phyloP scores from a whole-genome alignment of 2,113 vertebrate genomes.

The human (Homo sapiens) region GRCh38 chr3:152284001-152284500 shows the following conservation, averaged over 20 bases:
- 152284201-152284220: not conserved
- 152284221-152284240: not conserved
- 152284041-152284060: not conserved
- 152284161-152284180: not conserved
- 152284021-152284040: not conserved
- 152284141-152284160: not conserved
- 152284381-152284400: not conserved
- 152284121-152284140: not conserved
- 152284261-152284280: not conserved
- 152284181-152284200: slow-evolving; percentile 5
- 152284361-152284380: slow-evolving; percentile 19
- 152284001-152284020: not conserved
- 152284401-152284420: not conserved
- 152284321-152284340: not conserved
- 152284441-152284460: not conserved
- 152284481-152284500: not conserved
- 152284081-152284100: not conserved
- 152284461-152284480: not conserved
- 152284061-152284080: not conserved
- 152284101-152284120: not conserved
- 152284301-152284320: not conserved
- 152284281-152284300: not conserved
- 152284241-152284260: not conserved
- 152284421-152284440: not conserved
- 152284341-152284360: not conserved